These are phyloP conservation scores for Nephrotoma appendiculata DNA, from an alignment of 2,888 invertebrate genomes.

Conservation along the genomic window DNA sequence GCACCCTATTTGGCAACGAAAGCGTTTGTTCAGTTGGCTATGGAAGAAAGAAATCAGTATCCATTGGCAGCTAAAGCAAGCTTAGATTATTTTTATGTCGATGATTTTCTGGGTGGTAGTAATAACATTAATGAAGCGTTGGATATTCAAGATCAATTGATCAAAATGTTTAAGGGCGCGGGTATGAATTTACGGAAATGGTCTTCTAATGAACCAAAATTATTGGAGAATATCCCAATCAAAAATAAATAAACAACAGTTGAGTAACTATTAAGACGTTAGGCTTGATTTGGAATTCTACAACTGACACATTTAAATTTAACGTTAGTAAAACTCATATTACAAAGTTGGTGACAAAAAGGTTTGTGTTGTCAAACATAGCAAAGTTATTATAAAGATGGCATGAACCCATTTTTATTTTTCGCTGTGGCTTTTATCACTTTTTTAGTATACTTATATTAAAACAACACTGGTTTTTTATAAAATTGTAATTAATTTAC, in stretches of 20 bases:
- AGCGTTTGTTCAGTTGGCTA: constrained; percentile 11
- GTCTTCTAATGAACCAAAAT: too few species aligned
- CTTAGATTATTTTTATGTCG: constrained; percentile 10
- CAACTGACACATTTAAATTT: not conserved
- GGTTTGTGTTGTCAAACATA: not conserved
- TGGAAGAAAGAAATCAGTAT: constrained; percentile 9
- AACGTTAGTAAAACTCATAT: not conserved
- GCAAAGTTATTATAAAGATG: too few species aligned
- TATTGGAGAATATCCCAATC: not conserved
- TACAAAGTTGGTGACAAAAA: not conserved
- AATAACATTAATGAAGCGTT: too few species aligned
- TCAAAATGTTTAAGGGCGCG: not conserved
- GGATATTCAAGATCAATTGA: too few species aligned
- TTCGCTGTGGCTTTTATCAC: too few species aligned
- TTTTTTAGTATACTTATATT: too few species aligned
- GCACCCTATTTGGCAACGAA: constrained; percentile 13
- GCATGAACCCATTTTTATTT: too few species aligned
- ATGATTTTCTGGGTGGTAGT: constrained; percentile 5
- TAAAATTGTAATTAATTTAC: too few species aligned
- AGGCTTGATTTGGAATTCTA: not conserved
- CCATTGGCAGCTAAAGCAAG: constrained; percentile 10
- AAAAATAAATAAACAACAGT: not conserved
- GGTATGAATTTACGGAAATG: not conserved
- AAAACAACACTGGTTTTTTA: too few species aligned
- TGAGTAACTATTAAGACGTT: not conserved